These are phyloP conservation scores for Neoniphon sammara DNA, from an alignment of 2,797 vertebrate species.

Conservation along the genomic window DNA sequence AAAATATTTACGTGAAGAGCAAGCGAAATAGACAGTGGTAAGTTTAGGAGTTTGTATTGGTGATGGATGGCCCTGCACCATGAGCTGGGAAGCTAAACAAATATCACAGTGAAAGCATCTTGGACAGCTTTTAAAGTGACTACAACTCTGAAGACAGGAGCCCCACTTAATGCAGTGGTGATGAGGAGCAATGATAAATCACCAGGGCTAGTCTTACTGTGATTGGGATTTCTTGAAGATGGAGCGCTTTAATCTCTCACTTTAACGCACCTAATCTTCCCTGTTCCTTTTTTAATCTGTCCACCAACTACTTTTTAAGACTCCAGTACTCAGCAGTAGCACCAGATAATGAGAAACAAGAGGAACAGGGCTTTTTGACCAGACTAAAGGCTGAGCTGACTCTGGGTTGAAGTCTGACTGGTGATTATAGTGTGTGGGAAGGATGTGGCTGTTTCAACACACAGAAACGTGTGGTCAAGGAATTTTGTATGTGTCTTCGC, in stretches of 20 bases:
- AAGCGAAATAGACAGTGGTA: conserved; percentile 29
- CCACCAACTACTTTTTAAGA: conserved; percentile 36
- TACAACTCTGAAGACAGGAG: conserved; percentile 38
- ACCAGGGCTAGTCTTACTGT: conserved; percentile 45
- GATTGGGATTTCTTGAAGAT: conserved; percentile 68
- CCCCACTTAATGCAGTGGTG: conserved; percentile 8
- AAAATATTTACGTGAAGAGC: too few relatives aligned
- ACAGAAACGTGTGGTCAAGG: background rate
- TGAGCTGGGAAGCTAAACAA: conserved; percentile 58
- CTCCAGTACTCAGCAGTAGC: conserved; percentile 34
- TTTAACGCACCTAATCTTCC: conserved; percentile 72
- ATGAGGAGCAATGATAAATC: conserved; percentile 73
- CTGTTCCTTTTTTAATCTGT: conserved; percentile 71
- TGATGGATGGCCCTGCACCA: conserved; percentile 53
- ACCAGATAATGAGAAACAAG: conserved; percentile 55
- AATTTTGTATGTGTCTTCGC: background rate
- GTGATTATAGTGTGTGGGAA: conserved; percentile 18
- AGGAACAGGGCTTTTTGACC: conserved; percentile 23
- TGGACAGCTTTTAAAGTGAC: conserved; percentile 39
- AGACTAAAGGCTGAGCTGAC: conserved; percentile 29
- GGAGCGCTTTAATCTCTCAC: conserved; percentile 76
- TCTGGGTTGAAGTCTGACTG: conserved; percentile 9
- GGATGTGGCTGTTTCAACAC: conserved; percentile 26
- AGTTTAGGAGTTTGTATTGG: conserved; percentile 33
- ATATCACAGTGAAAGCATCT: conserved; percentile 51